These are phyloP conservation scores for Gavia stellata DNA, from an alignment of 2,113 vertebrate genomes.

Conservation along the genomic window DNA sequence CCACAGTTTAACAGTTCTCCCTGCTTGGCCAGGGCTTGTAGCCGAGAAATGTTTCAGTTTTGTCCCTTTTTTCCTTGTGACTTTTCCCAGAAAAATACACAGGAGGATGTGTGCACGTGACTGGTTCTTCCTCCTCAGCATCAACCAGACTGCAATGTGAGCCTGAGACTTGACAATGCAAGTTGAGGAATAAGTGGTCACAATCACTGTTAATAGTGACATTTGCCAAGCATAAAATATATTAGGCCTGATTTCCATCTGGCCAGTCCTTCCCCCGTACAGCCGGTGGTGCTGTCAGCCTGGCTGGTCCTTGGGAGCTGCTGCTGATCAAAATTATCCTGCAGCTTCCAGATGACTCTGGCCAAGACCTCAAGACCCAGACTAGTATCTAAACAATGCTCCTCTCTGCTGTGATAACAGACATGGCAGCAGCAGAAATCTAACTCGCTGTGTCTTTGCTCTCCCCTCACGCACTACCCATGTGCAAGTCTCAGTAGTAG, in stretches of 20 bases:
- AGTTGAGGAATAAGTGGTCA: background rate
- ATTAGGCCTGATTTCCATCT: background rate
- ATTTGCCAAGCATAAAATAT: background rate
- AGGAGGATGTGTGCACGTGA: fast-evolving
- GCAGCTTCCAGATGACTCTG: background rate
- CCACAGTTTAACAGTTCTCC: background rate
- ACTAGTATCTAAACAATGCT: background rate
- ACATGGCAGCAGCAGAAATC: background rate
- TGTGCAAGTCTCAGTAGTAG: background rate
- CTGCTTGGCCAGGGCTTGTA: background rate
- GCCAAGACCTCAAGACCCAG: background rate
- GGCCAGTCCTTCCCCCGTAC: background rate
- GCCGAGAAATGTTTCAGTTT: background rate
- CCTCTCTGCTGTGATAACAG: background rate
- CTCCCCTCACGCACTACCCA: background rate
- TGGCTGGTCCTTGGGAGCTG: background rate
- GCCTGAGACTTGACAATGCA: background rate
- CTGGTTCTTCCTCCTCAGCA: background rate
- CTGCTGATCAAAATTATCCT: background rate
- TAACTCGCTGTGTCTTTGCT: background rate
- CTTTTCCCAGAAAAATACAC: background rate
- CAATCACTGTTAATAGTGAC: background rate
- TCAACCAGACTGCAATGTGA: background rate
- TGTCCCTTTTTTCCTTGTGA: background rate
- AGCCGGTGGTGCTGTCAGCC: background rate